Percentiles rank a stretch among this genome's conserved stretches.
Evolutionary conservation across 2,797 vertebrate genomes (phyloP).

Genomic region (Mormyrops attenuatus): DNA sequence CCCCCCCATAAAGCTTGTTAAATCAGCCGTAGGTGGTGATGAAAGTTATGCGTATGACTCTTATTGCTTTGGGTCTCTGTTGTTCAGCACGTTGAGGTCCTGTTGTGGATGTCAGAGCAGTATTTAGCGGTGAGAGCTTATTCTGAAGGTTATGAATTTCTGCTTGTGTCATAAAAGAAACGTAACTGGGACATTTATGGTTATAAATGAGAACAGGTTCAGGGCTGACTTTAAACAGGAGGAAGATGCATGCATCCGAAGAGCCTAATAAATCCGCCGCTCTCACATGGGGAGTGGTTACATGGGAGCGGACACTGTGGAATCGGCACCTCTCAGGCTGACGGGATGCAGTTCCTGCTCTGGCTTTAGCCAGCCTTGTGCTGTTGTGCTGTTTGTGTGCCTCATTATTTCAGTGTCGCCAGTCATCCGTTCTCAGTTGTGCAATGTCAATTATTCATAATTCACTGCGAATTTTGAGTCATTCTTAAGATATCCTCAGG

Average conservation of each 20-base stretch:
- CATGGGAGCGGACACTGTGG: background rate
- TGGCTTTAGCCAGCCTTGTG: background rate
- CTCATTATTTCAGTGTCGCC: background rate
- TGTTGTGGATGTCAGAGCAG: background rate
- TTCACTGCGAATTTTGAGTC: background rate
- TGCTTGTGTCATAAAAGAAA: background rate
- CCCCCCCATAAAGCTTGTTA: background rate
- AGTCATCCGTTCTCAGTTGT: background rate
- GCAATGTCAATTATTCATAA: background rate
- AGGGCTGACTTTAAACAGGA: background rate
- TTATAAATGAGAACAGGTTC: background rate
- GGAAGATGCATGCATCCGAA: background rate
- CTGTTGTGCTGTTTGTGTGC: background rate
- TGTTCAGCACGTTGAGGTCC: background rate
- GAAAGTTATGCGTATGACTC: background rate
- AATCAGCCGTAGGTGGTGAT: background rate
- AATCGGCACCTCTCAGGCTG: background rate
- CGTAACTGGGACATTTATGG: background rate
- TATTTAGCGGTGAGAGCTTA: background rate
- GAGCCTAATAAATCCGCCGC: background rate
- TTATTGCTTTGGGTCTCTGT: background rate
- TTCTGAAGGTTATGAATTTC: background rate
- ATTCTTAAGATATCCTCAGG: background rate
- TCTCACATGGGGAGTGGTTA: background rate
- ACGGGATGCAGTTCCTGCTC: background rate